Conservation (phyloP, 2,113 vertebrate species). For the Poecile atricapillus region DNA sequence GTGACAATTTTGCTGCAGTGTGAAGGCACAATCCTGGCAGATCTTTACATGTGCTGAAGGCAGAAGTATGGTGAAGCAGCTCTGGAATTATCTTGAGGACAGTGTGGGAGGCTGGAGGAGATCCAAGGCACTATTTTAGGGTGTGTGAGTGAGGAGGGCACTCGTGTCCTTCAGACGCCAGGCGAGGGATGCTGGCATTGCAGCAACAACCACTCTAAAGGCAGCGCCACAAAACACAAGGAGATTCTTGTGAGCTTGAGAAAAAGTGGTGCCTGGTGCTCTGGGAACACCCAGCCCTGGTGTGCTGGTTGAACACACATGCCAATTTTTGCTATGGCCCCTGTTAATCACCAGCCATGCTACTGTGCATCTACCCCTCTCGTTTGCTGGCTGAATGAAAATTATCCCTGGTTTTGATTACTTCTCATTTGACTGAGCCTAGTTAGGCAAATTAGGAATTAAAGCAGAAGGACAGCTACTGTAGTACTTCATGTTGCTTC, state of each 20-base stretch:
- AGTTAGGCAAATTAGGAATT: constrained; percentile 43
- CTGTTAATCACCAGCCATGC: constrained; percentile 6
- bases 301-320: neutral
- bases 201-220: neutral
- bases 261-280: neutral
- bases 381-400: constrained; percentile 41
- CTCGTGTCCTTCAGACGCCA: neutral
- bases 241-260: neutral
- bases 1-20: neutral
- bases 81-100: neutral
- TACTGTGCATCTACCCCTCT: neutral
- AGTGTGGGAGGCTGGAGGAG: neutral
- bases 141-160: neutral
- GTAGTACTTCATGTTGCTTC: constrained; percentile 26
- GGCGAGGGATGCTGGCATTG: neutral
- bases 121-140: neutral
- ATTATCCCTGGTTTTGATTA: constrained; percentile 10
- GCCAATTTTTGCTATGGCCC: neutral
- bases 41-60: neutral
- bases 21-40: neutral
- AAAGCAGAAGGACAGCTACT: constrained; percentile 26
- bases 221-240: neutral
- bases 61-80: neutral
- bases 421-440: constrained; percentile 25
- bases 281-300: constrained; percentile 20